Evolutionary conservation across 2,888 invertebrate genomes (phyloP).

Genomic region (Hemithea aestivaria): DNA sequence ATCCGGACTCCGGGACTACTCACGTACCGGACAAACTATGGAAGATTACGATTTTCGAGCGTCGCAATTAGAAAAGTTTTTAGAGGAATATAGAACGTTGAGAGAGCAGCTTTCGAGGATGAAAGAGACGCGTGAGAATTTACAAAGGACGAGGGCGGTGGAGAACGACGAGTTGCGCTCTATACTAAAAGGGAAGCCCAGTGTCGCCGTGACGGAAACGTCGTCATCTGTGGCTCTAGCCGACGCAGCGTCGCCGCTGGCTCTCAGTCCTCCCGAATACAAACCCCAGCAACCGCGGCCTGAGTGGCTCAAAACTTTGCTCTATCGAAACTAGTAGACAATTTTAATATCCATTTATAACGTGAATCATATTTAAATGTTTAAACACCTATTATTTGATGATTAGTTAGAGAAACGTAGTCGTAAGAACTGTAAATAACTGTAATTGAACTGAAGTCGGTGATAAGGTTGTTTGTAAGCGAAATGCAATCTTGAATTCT

Average conservation of each 20-base stretch:
- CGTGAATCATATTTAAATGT: conserved; percentile 20
- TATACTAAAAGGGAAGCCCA: conserved; percentile 79
- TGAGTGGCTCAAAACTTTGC: conserved; percentile 67
- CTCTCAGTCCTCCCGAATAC: conserved; percentile 64
- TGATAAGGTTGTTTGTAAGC: conserved; percentile 64
- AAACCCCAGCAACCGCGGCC: conserved; percentile 62
- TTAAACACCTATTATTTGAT: conserved; percentile 30
- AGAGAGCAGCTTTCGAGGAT: conserved; percentile 88
- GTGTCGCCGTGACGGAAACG: conserved; percentile 70
- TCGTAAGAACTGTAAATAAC: conserved; percentile 50
- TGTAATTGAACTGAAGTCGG: conserved; percentile 65
- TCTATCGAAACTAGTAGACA: conserved; percentile 64
- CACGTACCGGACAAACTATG: conserved; percentile 62
- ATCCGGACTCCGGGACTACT: conserved; percentile 74
- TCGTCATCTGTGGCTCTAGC: conserved; percentile 65
- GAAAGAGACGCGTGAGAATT: conserved; percentile 87
- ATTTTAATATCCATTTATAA: conserved; percentile 22
- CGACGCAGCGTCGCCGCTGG: conserved; percentile 64
- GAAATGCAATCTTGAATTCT: conserved; percentile 57
- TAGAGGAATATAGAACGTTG: conserved; percentile 87
- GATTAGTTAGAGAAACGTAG: conserved; percentile 32
- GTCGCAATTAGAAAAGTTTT: conserved; percentile 87
- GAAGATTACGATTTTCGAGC: conserved; percentile 87
- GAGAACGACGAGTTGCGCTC: conserved; percentile 76
- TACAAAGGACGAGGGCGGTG: conserved; percentile 67